A percentile compares a stretch with the other conserved stretches of the same genome.
Conservation (phyloP, 2,113 vertebrate genomes). For the Cettia cetti region DNA sequence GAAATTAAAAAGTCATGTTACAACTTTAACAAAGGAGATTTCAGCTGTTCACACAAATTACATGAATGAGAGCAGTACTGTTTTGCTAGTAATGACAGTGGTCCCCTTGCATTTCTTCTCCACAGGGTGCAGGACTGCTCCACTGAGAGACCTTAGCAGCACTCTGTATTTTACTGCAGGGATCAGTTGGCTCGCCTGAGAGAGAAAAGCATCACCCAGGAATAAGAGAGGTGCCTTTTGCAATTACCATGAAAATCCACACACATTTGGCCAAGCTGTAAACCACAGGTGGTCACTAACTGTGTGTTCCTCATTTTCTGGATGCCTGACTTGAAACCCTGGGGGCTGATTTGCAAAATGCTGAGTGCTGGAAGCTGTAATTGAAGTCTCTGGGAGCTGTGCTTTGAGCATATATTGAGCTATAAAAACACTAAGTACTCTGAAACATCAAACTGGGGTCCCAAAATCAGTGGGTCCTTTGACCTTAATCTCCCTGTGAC, state of each 20-base stretch:
- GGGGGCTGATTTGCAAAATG: slow-evolving; percentile 65
- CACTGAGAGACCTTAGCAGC: not conserved
- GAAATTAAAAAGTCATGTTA: not conserved
- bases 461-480: slow-evolving; percentile 33
- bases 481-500: slow-evolving; percentile 48
- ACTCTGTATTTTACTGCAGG: not conserved
- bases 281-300: slow-evolving; percentile 69
- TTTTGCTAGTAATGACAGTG: not conserved
- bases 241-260: slow-evolving; percentile 50
- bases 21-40: not conserved
- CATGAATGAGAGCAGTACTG: not conserved
- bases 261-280: slow-evolving; percentile 55
- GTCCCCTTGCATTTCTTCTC: not conserved
- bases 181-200: not conserved
- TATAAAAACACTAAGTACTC: slow-evolving; percentile 49
- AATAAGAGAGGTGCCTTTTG: slow-evolving; percentile 55
- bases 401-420: slow-evolving; percentile 49
- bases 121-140: not conserved
- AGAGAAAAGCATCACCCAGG: slow-evolving; percentile 20
- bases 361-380: slow-evolving; percentile 62
- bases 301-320: slow-evolving; percentile 66
- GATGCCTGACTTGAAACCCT: slow-evolving; percentile 65
- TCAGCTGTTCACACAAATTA: not conserved
- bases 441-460: slow-evolving; percentile 14
- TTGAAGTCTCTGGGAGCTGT: slow-evolving; percentile 56